A percentile compares a stretch with the other conserved stretches of the same genome.
Evolutionary conservation across 2,113 vertebrate species (phyloP).

Genomic region (Narcine bancroftii): DNA sequence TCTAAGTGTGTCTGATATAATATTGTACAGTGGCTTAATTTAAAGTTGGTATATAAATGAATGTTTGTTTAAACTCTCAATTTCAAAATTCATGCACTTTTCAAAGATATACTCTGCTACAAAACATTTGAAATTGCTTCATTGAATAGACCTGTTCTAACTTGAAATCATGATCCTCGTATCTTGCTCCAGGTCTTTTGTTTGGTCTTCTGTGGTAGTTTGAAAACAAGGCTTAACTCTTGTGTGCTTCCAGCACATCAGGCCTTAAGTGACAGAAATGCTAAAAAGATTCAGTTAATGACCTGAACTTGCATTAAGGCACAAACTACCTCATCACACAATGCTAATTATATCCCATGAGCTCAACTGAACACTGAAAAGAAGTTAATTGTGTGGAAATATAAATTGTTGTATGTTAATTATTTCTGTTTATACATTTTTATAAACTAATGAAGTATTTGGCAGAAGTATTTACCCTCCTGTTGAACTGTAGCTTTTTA

Average conservation of each 20-base stretch:
- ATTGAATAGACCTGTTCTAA: neutral
- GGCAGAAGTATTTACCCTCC: neutral
- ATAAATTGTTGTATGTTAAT: neutral
- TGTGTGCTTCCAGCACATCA: neutral
- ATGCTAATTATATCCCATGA: neutral
- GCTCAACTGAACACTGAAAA: neutral
- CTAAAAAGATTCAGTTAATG: neutral
- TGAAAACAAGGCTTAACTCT: neutral
- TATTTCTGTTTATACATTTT: neutral
- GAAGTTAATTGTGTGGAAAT: neutral
- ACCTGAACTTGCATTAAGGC: neutral
- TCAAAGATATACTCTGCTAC: neutral
- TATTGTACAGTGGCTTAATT: neutral
- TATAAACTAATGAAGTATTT: neutral
- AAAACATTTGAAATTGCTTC: neutral
- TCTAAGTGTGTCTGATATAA: neutral
- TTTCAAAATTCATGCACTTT: neutral
- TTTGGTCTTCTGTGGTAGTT: neutral
- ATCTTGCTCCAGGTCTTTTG: neutral
- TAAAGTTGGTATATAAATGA: neutral
- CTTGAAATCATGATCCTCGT: neutral
- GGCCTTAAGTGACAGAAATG: neutral
- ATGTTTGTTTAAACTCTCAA: neutral
- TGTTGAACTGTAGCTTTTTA: conserved; percentile 14
- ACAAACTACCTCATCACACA: neutral